Evolutionary conservation across 2,888 invertebrate genomes (phyloP), one percentile per base, ranked within the genome.

Genomic region (Eledone cirrhosa): DNA sequence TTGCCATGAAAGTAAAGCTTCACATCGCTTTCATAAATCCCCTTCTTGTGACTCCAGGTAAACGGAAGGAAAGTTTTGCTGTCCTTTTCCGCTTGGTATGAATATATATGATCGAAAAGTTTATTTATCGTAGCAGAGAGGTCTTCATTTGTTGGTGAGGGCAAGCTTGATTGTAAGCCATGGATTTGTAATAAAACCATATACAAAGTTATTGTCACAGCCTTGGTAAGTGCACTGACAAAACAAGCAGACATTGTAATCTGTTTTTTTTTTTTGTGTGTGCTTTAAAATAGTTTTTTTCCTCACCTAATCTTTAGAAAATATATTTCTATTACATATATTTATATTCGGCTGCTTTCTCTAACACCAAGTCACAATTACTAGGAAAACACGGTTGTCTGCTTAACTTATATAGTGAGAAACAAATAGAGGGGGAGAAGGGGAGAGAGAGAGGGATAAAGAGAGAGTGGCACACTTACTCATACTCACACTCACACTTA

Each of bases 1-100:
- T 78, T 80, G 2, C 88, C 88, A 72, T 87, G 86, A 77, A 87
- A 84, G 80, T 88, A 85, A 59, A 87, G 79, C 69, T 85, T 83
- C 22, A 88, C 84, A 53, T 86, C 85, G 79, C 88, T 88, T 63
- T 84, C 84, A 81, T 86, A 88, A 78, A 85, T 82, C n/a, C 88
- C 88, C 33, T 83, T 81, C 48, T 83, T 79, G 67, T 86, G 85
- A 41, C 83, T 81, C 87, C 87, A 87, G 41, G 81, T 79, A 8
- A 81, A 74, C 29, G 86, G 85, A n/a, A 85, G 85, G 11, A 81
- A 77, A 72, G 80, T 84, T 0, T 82, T 81, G 3, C 78, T 79
- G 59, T 85, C 82, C 22, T 78, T 80, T 72, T 84, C 83, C 13
- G 81, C 84, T 80, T 87, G 85, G 59, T 81, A 77, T 11, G 78